Evolutionary conservation across 2,797 vertebrate genomes (phyloP), one percentile per base, ranked within the genome.

Genomic region (Lophius americanus): DNA sequence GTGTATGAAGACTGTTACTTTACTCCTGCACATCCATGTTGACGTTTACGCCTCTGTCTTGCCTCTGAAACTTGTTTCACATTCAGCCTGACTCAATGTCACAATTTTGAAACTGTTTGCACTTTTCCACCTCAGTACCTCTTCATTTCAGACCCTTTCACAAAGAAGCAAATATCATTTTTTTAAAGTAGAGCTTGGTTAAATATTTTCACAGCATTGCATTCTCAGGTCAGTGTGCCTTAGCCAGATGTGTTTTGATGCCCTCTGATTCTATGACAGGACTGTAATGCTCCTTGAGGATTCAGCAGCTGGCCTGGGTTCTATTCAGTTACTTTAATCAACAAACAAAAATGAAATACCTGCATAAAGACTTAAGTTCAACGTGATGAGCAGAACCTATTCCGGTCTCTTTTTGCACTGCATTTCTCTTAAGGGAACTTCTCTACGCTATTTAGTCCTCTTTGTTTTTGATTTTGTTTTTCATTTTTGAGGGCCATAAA

Each of bases 231-330:
- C 11, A 8, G 5, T 7, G 2, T 3, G 42, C 38, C 9, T 44
- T 12, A 4, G 43, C 42, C 6, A 3, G 11, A 14, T 4, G 56
- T 14, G 38, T 14, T 55, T 44, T 2, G 13, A n/a, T 3, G 33
- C 33, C 32, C 14, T 70, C 56, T 63, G 70, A 54, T 73, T 70
- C 54, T 52, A 81, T 83, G 86, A 84, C 57, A 4, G 83, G 83
- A 70, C 61, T 0, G 50, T 0, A 0, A 2, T 9, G 2, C 42
- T 83, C 70, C 75, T 67, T 3, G 81, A 88, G 78, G 78, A 73
- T 49, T 14, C 58, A 38, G n/a, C 54, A 53, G 51, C 9, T 2
- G 37, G 51, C 10, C 32, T 35, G 13, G 42, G 64, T 70, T 70
- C 63, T 8, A 41, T 23, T 55, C 4, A 4, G 62, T 73, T 71